Evolutionary conservation across 2,888 invertebrate genomes (phyloP).

Genomic region (Drosophila infuscata): DNA sequence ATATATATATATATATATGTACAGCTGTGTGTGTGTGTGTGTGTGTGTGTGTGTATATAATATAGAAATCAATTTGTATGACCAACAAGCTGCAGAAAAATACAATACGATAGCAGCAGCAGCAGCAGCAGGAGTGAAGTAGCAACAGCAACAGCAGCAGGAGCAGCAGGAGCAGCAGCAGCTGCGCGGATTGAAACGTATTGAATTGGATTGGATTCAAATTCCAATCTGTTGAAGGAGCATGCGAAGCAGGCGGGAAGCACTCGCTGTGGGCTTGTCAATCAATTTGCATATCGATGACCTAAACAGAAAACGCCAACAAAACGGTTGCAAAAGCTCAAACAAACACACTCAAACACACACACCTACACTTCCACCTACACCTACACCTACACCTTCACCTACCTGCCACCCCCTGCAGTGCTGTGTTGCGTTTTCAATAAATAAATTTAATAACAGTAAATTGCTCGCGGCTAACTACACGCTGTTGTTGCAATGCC

Average conservation of each 20-base stretch:
- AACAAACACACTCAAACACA: neutral
- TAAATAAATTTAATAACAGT: slow-evolving; percentile 71
- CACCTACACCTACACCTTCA: neutral
- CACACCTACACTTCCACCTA: neutral
- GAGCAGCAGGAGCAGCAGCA: slow-evolving; percentile 21
- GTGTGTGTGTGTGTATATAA: neutral
- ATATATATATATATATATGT: neutral
- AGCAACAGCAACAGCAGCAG: slow-evolving; percentile 6
- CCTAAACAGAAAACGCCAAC: slow-evolving; percentile 54
- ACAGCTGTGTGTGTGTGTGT: neutral
- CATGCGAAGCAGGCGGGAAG: neutral
- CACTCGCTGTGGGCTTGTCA: slow-evolving; percentile 54
- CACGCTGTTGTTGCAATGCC: slow-evolving; percentile 10
- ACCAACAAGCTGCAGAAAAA: slow-evolving; percentile 49
- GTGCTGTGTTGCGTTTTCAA: slow-evolving; percentile 49
- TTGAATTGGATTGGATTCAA: slow-evolving; percentile 46
- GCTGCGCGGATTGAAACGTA: slow-evolving; percentile 49
- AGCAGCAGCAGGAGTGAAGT: neutral
- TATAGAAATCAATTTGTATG: slow-evolving; percentile 45
- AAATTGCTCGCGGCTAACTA: slow-evolving; percentile 55
- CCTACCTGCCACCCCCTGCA: neutral
- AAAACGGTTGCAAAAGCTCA: slow-evolving; percentile 5
- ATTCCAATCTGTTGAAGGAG: slow-evolving; percentile 7
- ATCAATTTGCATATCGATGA: slow-evolving; percentile 77
- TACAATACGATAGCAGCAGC: slow-evolving; percentile 39